Evolutionary conservation across 2,113 vertebrate species (phyloP).

Genomic region (Hippocampus mohnikei): DNA sequence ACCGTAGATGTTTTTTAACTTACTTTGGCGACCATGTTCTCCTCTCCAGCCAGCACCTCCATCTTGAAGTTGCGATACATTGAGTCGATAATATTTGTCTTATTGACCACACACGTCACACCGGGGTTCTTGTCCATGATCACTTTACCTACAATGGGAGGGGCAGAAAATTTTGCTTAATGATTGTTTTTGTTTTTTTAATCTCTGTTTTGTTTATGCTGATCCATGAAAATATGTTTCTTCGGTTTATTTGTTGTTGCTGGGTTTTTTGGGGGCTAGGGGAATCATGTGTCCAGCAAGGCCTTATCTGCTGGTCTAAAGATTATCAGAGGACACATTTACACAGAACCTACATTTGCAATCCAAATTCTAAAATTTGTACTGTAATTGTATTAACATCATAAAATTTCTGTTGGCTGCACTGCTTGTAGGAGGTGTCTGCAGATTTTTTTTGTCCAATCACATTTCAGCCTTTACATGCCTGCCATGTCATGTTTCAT

Average conservation of each 20-base stretch:
- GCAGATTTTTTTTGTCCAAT: too few relatives aligned
- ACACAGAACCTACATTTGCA: too few relatives aligned
- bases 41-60: constrained; percentile 89
- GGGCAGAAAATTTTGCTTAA: not conserved
- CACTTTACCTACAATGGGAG: constrained; percentile 80
- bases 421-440: too few relatives aligned
- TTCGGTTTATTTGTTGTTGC: not conserved
- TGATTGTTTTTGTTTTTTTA: not conserved
- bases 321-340: not conserved
- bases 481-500: not conserved
- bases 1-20: not conserved
- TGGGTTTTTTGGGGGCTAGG: too few relatives aligned
- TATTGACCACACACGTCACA: constrained; percentile 92
- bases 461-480: too few relatives aligned
- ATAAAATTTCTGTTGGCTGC: too few relatives aligned
- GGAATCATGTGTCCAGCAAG: too few relatives aligned
- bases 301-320: not conserved
- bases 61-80: constrained; percentile 93
- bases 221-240: too few relatives aligned
- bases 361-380: too few relatives aligned
- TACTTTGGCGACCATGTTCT: constrained; percentile 89
- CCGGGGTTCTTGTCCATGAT: constrained; percentile 96
- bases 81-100: constrained; percentile 85
- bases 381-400: too few relatives aligned
- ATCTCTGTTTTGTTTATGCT: not conserved